Percentiles rank a stretch among this genome's conserved stretches.
Evolutionary conservation across 2,797 vertebrate genomes (phyloP).

Genomic region (Microhierax caerulescens): DNA sequence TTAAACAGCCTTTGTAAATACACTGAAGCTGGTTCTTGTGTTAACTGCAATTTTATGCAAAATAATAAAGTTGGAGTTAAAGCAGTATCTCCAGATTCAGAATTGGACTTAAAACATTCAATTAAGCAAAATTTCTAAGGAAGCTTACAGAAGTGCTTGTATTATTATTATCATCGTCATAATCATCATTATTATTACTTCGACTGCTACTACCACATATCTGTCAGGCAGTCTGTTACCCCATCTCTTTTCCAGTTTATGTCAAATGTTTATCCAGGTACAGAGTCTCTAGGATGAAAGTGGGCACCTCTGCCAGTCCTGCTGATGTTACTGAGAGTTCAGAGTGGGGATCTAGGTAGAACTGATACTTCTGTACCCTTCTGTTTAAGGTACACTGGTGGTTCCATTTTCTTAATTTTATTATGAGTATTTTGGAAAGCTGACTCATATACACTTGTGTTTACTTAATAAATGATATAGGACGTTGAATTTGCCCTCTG

Average conservation of each 20-base stretch:
- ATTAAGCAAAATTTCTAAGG: background rate
- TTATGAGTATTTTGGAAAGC: background rate
- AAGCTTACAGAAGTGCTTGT: background rate
- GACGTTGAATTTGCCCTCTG: background rate
- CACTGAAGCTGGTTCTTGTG: background rate
- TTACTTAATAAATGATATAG: background rate
- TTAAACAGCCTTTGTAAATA: background rate
- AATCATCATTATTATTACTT: fast-evolving
- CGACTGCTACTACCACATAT: background rate
- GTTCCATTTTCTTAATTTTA: background rate
- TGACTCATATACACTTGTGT: background rate
- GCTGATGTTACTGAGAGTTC: background rate
- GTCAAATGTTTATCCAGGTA: fast-evolving
- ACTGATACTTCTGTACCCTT: background rate
- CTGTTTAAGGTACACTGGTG: too few relatives aligned
- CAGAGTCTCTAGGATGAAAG: background rate
- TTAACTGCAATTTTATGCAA: background rate
- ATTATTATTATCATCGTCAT: background rate
- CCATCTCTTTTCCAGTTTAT: fast-evolving
- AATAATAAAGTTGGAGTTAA: too few relatives aligned
- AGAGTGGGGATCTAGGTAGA: background rate
- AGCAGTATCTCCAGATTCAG: background rate
- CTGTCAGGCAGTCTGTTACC: too few relatives aligned
- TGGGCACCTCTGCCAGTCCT: background rate
- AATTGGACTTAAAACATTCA: background rate